These are phyloP conservation scores for Cebus imitator DNA, from an alignment of 2,113 vertebrate genomes.

Conservation along the genomic window DNA sequence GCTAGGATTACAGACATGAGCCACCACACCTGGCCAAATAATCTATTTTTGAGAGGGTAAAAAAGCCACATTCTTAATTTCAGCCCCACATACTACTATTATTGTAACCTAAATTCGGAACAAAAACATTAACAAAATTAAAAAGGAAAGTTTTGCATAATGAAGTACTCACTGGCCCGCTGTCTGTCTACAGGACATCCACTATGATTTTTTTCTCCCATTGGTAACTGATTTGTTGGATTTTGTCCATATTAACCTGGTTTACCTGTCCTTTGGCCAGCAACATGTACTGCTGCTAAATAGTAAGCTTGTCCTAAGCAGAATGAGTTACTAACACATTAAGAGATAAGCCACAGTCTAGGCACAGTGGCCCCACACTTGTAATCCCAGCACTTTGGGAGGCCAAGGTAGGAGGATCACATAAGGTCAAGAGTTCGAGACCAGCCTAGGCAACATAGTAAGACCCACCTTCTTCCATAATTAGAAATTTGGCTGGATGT, in stretches of 20 bases:
- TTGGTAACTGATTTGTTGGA: background rate
- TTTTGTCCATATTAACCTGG: background rate
- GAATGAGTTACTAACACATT: background rate
- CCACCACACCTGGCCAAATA: no score
- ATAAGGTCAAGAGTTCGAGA: background rate
- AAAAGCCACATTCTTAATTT: background rate
- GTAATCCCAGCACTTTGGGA: background rate
- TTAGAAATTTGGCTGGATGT: background rate
- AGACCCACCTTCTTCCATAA: background rate
- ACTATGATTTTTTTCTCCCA: background rate
- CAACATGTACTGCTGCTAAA: background rate
- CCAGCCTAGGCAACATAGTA: background rate
- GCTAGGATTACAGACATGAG: no score
- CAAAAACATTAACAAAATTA: background rate
- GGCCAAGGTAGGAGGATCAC: background rate
- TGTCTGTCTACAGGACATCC: background rate
- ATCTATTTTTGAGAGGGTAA: background rate
- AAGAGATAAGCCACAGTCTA: background rate
- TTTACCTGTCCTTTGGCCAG: background rate
- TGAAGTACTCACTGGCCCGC: background rate
- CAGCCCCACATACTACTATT: background rate
- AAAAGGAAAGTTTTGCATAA: background rate
- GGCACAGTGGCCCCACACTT: background rate
- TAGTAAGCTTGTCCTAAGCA: background rate
- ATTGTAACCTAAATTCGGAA: conserved; percentile 16